phyloP scores from a whole-genome alignment of 2,888 invertebrate species.

The Erpobdella octoculata region DNA sequence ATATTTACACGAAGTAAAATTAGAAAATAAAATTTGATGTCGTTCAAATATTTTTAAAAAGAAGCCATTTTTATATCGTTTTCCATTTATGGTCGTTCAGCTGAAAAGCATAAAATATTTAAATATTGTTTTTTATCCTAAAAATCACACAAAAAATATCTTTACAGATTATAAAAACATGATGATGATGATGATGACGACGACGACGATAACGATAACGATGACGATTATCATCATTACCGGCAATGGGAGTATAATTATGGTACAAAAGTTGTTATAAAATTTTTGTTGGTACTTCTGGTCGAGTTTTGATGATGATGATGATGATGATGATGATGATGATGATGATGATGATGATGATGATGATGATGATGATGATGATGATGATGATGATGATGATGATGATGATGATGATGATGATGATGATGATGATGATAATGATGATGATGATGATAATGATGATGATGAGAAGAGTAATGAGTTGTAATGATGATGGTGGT shows the following conservation, averaged over 20 bases:
- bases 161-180: background rate
- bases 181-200: background rate
- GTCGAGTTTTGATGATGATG: slow-evolving; percentile 9
- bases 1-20: too few relatives aligned
- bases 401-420: background rate
- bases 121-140: too few relatives aligned
- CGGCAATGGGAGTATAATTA: too few relatives aligned
- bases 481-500: background rate
- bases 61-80: too few relatives aligned
- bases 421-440: background rate
- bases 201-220: background rate
- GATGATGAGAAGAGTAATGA: background rate
- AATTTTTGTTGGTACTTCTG: too few relatives aligned
- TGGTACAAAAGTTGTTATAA: too few relatives aligned
- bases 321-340: slow-evolving; percentile 9
- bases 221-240: too few relatives aligned
- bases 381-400: slow-evolving; percentile 23
- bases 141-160: too few relatives aligned
- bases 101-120: too few relatives aligned
- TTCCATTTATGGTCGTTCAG: too few relatives aligned
- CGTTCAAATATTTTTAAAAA: too few relatives aligned
- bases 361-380: slow-evolving; percentile 26
- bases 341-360: slow-evolving; percentile 24
- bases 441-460: background rate
- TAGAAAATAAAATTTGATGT: too few relatives aligned